Base-by-base conservation (phyloP, 2,113 vertebrate genomes). In the Scatophagus argus region DNA sequence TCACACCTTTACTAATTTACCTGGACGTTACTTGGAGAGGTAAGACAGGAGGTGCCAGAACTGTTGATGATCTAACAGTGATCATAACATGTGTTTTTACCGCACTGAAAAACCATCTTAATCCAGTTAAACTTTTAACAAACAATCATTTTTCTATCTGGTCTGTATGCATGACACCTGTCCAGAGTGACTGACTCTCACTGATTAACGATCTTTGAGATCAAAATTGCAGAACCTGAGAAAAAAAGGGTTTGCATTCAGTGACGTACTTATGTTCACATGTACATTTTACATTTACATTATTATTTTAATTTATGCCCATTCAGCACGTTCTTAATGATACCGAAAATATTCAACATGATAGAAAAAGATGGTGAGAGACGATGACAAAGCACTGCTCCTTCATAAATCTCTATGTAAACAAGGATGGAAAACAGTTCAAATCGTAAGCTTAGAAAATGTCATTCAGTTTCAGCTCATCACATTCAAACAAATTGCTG, bases 171-270 rank as follows among this genome's bases (percentile, higher is more conserved):
- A 11, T 25, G 14, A 74, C 23, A 31, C 25, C 47, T 19, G 51
- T 66, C 5, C 51, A 64, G 49, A 65, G 14, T 17, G 6, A n/a
- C 38, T 3, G 31, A 34, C 7, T 54, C 65, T 34, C 36, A 21
- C 14, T 55, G 34, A 29, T 44, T 16, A 64, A 21, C 0, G 2
- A 39, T 14, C n/a, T 16, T 0, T 14, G 31, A 44, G 29, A 73
- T 59, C 0, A 67, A 64, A 58, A 23, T 41, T 60, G 41, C 17
- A 86, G 54, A 84, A 86, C 84, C 87, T 78, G 87, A 84, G 80
- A 64, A 88, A 64, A 88, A 82, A 59, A 44, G 69, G 51, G 67
- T 55, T 82, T 65, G 47, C 29, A 81, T 77, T 79, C 55, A 84
- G 73, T 79, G 71, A 86, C 31, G 61, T 51, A 41, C 43, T 34